Base-by-base conservation (phyloP, 2,888 invertebrate species). In the Gortyna flavago region DNA sequence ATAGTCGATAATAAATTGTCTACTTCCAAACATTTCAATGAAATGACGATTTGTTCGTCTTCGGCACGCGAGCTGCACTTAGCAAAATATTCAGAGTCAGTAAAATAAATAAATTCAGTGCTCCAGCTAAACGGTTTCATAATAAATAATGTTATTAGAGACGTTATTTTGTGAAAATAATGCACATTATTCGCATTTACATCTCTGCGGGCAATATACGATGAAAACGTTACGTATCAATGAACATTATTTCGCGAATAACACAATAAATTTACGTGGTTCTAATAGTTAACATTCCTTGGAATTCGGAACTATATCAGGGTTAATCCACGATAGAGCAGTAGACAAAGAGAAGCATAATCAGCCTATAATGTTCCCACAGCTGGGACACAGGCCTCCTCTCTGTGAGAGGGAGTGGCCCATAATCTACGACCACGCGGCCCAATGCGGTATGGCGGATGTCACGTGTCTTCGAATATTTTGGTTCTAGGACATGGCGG, bases 71-170 rank as follows among this genome's bases (percentile, higher is more conserved):
- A 25, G 32, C n/a, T n/a, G n/a, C 29, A 80, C 11, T 21, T 54
- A 57, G 7, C 73, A 57, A 48, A 57, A 72, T 32, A 80, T 38
- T 32, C 35, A 51, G 11, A 35, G 7, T 7, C 57, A 29, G 9
- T 65, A 81, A 51, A 79, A 81, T 81, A 35, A 59, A 74, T 66
- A 66, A 16, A 81, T 66, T 66, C 41, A 66, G 5, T 29, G 11
- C 21, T 65, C 9, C 48, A 59, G 35, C 65, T 79, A 75, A 79
- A 79, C 81, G 75, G 41, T 74, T 79, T 44, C 65, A 79, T 25
- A 75, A 44, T 79, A 79, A 79, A 79, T 74, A 51, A 74, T 35
- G 65, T 48, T 72, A 80, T 32, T 32, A 38, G 62, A 72, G 80
- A 73, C 65, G 9, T 74, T 51, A 65, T 59, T 51, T 75, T 81